Conservation (phyloP, 2,888 invertebrate genomes). For the Hartigia nigra region DNA sequence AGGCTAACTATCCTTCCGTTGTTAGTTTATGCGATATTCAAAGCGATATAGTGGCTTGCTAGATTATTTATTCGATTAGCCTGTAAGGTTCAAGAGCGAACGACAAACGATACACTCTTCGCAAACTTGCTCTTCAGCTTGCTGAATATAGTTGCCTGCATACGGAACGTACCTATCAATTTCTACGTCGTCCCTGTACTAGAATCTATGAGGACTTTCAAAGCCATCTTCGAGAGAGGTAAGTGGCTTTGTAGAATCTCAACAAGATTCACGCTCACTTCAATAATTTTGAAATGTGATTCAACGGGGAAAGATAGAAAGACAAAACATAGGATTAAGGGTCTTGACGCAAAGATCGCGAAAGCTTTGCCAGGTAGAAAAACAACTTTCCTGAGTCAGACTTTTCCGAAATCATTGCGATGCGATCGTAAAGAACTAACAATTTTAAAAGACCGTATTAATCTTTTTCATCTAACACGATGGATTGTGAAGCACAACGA, state of each 20-base stretch:
- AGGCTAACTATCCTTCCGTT: not conserved
- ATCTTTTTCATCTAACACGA: not conserved
- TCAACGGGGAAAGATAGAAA: not conserved
- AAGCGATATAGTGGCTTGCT: not conserved
- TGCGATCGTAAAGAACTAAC: not conserved
- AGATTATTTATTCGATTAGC: not conserved
- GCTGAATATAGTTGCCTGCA: not conserved
- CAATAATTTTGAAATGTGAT: not conserved
- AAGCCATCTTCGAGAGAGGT: not conserved
- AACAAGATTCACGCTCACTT: not conserved
- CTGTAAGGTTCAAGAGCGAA: not conserved
- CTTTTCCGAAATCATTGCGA: not conserved
- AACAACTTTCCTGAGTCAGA: not conserved
- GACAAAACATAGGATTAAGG: not conserved
- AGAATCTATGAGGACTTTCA: not conserved
- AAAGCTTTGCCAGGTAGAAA: too few relatives aligned
- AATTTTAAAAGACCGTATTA: not conserved
- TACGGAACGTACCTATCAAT: not conserved
- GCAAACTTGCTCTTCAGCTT: not conserved
- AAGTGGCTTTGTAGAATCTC: not conserved
- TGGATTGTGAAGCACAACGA: not conserved
- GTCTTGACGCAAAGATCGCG: not conserved
- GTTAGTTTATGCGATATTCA: not conserved
- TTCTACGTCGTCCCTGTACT: not conserved
- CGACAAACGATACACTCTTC: not conserved